phyloP scores from a whole-genome alignment of 2,113 vertebrate genomes.

The Alouatta palliata region DNA sequence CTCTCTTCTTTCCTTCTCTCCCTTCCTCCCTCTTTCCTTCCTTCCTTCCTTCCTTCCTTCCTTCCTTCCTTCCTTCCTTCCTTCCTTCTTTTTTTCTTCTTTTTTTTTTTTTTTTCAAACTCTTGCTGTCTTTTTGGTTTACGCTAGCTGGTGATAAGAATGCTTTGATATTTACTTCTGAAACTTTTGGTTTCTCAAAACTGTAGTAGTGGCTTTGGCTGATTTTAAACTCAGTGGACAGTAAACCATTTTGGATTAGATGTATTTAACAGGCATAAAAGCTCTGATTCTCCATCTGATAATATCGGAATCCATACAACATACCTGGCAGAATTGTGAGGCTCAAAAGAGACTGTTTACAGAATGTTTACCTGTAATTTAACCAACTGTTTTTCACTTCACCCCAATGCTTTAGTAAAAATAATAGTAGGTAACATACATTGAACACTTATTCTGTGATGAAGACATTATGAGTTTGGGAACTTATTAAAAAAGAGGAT shows the following conservation, averaged over 20 bases:
- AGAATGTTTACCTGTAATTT: background rate
- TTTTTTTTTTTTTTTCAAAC: background rate
- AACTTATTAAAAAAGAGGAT: background rate
- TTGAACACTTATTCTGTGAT: background rate
- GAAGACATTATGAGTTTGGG: background rate
- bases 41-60: too few relatives aligned
- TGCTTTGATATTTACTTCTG: background rate
- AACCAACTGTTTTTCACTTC: background rate
- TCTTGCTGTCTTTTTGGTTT: background rate
- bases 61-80: background rate
- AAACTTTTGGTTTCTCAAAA: background rate
- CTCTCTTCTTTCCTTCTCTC: too few relatives aligned
- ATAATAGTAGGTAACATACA: background rate
- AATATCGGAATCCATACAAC: too few relatives aligned
- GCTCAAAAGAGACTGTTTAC: too few relatives aligned
- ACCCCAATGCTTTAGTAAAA: background rate
- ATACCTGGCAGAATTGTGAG: too few relatives aligned
- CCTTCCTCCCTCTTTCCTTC: too few relatives aligned
- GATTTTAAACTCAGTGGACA: background rate
- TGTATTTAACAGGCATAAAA: background rate
- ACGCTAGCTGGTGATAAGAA: background rate
- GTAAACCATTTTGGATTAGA: background rate
- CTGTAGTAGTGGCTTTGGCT: background rate
- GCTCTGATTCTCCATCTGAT: too few relatives aligned
- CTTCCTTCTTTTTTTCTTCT: too few relatives aligned